Evolutionary conservation across 2,113 vertebrate species (phyloP).

Genomic region (Corvus moneduloides): DNA sequence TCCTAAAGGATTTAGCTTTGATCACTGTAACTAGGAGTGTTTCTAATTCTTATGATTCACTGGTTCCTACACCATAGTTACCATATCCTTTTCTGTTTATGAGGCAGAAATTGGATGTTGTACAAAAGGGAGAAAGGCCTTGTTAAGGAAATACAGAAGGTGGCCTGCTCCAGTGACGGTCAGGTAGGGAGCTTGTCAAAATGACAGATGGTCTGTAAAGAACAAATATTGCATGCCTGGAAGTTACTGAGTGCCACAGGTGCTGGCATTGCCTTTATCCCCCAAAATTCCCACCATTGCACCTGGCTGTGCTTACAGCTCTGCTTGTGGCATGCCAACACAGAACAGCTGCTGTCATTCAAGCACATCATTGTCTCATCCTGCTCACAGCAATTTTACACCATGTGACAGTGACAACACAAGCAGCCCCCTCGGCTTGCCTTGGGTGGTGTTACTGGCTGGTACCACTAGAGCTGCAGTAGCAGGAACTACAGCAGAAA

Average conservation of each 20-base stretch:
- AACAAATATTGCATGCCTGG: neutral
- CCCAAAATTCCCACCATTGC: neutral
- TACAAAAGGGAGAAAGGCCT: neutral
- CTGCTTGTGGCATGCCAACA: neutral
- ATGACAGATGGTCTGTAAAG: conserved; percentile 30
- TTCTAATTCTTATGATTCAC: conserved; percentile 59
- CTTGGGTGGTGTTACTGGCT: neutral
- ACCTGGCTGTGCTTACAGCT: conserved; percentile 44
- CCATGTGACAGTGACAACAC: neutral
- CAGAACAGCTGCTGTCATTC: conserved; percentile 29
- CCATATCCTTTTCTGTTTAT: neutral
- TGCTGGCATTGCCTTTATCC: neutral
- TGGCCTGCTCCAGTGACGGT: neutral
- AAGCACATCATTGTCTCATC: conserved; percentile 15
- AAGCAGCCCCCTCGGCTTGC: neutral
- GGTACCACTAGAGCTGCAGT: neutral
- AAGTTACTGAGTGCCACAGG: conserved; percentile 41
- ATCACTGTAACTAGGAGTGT: conserved; percentile 55
- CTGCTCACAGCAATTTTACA: conserved; percentile 5
- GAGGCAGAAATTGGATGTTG: neutral
- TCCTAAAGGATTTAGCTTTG: conserved; percentile 81
- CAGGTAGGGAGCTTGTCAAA: conserved; percentile 15
- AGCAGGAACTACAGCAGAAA: neutral
- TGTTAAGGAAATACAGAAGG: neutral
- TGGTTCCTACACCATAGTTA: conserved; percentile 45